Base-by-base conservation (phyloP, 2,113 vertebrate genomes). In the Mobula birostris region DNA sequence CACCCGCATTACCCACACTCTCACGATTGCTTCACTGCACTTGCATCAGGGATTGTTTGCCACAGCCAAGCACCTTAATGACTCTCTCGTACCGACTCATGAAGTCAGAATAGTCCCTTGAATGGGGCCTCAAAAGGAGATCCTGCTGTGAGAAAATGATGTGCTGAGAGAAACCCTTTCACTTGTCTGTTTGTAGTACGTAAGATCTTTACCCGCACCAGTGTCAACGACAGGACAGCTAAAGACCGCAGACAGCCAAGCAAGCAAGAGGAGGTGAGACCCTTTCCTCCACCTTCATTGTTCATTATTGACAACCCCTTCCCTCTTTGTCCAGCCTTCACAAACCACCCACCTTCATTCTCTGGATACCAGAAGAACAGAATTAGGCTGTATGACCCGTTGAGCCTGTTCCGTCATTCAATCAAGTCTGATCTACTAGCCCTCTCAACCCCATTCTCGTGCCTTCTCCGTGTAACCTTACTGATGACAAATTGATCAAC, bases 221-320 rank as follows among this genome's bases (percentile, higher is more conserved):
- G 94, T 0, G 96, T 95, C 9, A 95, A 96, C 76, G 90, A 95
- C 94, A 94, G 27, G 7, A 95, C 94, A 2, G 82, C 48, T 0
- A 94, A 95, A 0, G 95, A 96, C 21, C 94, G 79, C 88, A 94
- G 95, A 27, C 83, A 96, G 92, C 96, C 95, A 58, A 96, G 96
- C 94, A 4, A 15, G 19, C 94, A 82, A 94, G 96, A 95, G 92
- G 95, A 95, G 94, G 95, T 95, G 95, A 96, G 96, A 94, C 79
- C 95, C 61, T 95, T 97, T 70, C 95, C 97, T 80, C 19, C 5
- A 24, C 72, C 78, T 1, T n/a, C 21, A 90, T 95, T 95, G 2
- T 82, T 94, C 85, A 21, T 19, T 19, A 72, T 15, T 74, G 72
- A 3, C 72, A 74, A 15, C 19, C 19, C 17, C 21, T 72, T 74